These are phyloP conservation scores for Apocrypta bakeri DNA, from an alignment of 1,140 invertebrate genomes.

Conservation along the genomic window DNA sequence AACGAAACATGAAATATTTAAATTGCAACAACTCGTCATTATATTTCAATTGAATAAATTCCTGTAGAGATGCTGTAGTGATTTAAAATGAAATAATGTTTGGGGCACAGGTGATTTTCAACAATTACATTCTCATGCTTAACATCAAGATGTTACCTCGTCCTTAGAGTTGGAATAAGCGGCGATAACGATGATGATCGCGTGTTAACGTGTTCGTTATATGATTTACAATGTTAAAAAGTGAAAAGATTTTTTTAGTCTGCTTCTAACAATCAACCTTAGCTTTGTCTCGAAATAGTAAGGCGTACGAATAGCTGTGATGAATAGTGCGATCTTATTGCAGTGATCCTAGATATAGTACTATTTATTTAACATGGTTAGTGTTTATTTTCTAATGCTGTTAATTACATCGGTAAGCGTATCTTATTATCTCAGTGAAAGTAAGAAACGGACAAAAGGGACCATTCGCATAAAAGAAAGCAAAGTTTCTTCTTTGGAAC, in stretches of 20 bases:
- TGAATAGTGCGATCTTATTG: neutral
- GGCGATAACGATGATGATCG: neutral
- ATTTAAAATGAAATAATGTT: neutral
- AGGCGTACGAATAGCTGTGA: neutral
- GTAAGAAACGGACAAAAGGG: constrained; percentile 10
- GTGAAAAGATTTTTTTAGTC: neutral
- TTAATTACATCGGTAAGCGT: neutral
- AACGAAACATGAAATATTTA: constrained; percentile 31
- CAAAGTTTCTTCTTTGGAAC: too few relatives aligned
- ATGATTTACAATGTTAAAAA: neutral
- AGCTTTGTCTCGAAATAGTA: neutral
- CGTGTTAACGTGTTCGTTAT: neutral
- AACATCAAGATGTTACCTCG: too few relatives aligned
- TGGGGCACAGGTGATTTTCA: too few relatives aligned
- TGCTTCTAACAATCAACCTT: neutral
- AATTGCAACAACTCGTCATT: constrained; percentile 13
- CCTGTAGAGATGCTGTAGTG: neutral
- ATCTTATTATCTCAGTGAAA: constrained; percentile 14
- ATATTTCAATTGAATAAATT: constrained; percentile 28
- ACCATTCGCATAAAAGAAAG: too few relatives aligned
- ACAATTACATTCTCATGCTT: too few relatives aligned
- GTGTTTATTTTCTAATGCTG: constrained; percentile 5
- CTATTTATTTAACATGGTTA: neutral
- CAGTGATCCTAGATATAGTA: neutral
- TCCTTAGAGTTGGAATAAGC: neutral